A percentile compares a stretch with the other conserved stretches of the same genome.
phyloP scores from a whole-genome alignment of 2,113 vertebrate species.

The Nannospalax galili region DNA sequence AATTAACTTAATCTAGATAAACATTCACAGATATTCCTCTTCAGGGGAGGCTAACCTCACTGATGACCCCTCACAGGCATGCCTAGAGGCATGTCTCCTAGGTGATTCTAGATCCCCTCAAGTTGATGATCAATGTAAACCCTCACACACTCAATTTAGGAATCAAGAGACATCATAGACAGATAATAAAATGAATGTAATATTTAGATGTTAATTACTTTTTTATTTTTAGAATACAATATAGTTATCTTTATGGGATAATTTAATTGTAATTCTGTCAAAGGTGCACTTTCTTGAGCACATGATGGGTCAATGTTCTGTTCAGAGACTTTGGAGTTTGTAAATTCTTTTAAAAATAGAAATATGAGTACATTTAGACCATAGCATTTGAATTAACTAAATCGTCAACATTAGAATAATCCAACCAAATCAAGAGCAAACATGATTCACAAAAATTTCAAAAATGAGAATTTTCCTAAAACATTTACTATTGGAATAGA shows the following conservation, averaged over 20 bases:
- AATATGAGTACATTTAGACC: background rate
- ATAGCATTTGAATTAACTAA: background rate
- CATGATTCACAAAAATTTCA: no score
- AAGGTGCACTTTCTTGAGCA: background rate
- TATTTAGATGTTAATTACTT: background rate
- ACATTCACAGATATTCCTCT: background rate
- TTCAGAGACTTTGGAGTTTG: background rate
- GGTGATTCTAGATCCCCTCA: background rate
- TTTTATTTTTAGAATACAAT: background rate
- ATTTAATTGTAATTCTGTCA: background rate
- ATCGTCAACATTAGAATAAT: background rate
- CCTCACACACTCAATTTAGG: background rate
- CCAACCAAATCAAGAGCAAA: background rate
- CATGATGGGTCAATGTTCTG: background rate
- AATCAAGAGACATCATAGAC: background rate
- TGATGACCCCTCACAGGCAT: background rate
- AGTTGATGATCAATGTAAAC: background rate
- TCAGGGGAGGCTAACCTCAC: background rate
- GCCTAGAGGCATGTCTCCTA: background rate
- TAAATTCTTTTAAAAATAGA: background rate
- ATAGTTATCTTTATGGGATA: background rate
- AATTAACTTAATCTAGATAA: background rate
- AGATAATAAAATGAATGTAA: background rate
- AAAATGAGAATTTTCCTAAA: background rate
- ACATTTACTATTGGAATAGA: background rate